Evolutionary conservation across 1,140 invertebrate genomes (phyloP), one percentile per base, ranked within the genome.

Genomic region (Drosophila novamexicana): DNA sequence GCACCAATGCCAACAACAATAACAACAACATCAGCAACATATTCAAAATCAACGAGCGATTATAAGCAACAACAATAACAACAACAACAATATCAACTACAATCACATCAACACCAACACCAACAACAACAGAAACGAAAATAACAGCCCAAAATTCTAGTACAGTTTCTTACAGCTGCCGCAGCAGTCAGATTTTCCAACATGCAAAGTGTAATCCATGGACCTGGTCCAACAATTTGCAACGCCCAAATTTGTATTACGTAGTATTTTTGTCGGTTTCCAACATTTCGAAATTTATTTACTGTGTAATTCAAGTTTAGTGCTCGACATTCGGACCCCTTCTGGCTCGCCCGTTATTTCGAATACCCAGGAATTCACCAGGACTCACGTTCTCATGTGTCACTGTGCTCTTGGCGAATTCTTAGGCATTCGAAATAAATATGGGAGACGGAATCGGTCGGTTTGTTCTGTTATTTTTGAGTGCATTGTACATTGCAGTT

Each of bases 361-460:
- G 22, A 12, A 32, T 50, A 8, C 22, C 49, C 50, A 57, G 9
- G 29, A 4, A 32, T 34, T 50, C 22, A 29, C 22, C 22, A 29
- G 22, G 22, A 29, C 22, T 29, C 22, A 29, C 22, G 22, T 29
- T 29, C 22, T 29, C 22, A 29, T 29, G 22, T 29, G 22, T 29
- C 22, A 29, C 22, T 29, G 40, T 14, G 40, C n/a, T 6, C n/a
- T 14, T 12, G 7, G 18, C 34, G 50, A 70, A 54, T 64, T 52
- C 16, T 53, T 53, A 32, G 39, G 47, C 52, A 61, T 63, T 52
- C 52, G 32, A 54, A 54, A 39, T 36, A 29, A 34, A n/a, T 44
- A 12, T 50, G 47, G 56, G 75, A 79, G 54, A 62, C 77, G 49
- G 39, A 44, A 44, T 18, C 32, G 32, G 42, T 63, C 58, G 32